Percentiles rank a stretch among this genome's conserved stretches.
These are phyloP conservation scores for Dasyornis broadbenti DNA, from an alignment of 2,113 vertebrate species.

Conservation along the genomic window DNA sequence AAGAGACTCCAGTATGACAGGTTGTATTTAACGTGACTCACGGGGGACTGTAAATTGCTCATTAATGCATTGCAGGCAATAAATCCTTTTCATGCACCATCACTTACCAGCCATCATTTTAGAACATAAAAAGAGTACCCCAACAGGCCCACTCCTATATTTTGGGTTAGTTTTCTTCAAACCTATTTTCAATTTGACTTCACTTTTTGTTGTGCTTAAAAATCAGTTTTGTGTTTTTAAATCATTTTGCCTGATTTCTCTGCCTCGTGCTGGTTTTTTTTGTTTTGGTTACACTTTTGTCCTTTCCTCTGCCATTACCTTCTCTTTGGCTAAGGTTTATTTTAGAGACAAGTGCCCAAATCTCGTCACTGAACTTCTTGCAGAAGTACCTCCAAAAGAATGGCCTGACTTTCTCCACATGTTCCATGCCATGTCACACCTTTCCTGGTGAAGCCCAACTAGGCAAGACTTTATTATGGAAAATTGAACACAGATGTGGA, in stretches of 20 bases:
- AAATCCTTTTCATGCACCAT: conserved; percentile 24
- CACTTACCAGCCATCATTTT: neutral
- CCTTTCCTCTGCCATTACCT: neutral
- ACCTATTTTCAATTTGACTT: neutral
- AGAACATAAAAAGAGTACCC: neutral
- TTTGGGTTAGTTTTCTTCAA: neutral
- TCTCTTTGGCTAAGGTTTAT: neutral
- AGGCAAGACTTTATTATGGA: neutral
- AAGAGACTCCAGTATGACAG: neutral
- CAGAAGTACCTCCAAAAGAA: neutral
- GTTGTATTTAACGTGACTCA: conserved; percentile 4
- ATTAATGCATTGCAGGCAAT: neutral
- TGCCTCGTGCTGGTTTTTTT: neutral
- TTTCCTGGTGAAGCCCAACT: neutral
- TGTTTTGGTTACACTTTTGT: neutral
- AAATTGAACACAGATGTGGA: neutral
- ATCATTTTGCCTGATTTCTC: neutral
- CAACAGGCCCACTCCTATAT: neutral
- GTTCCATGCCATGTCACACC: neutral
- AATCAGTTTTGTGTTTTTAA: neutral
- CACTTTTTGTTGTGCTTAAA: neutral
- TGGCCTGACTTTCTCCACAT: neutral
- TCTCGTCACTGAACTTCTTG: neutral
- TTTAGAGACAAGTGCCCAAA: neutral
- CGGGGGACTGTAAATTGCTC: neutral